Evolutionary conservation across 2,797 vertebrate species (phyloP), one percentile per base, ranked within the genome.

Genomic region (Thripadectes ignobilis): DNA sequence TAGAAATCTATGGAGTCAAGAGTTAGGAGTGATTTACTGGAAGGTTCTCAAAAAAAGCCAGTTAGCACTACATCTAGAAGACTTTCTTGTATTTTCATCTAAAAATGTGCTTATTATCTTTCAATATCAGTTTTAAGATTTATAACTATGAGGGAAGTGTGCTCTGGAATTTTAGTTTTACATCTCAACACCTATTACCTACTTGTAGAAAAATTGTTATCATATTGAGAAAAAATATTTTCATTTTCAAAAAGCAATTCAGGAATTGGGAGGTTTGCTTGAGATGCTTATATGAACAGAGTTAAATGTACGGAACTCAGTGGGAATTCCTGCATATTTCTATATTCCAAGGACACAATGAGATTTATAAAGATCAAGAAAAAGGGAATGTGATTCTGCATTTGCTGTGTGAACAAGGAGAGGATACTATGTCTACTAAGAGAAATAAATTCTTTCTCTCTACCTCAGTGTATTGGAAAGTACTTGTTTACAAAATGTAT

Each of bases 351-450:
- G 68, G 87, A 80, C 87, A 92, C 10, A 19, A 54, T 73, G 65
- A 49, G 80, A 92, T 89, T 96, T 91, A 80, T 29, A 88, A 93
- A 91, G 54, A 68, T 76, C 57, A 92, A 20, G 71, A 85, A 61
- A 73, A 75, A 24, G 5, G 30, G 41, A 85, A 62, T 14, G 19
- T 39, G 54, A 86, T 88, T 90, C 83, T 92, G 46, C 20, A 90
- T 62, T 88, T 81, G 22, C 46, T 74, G 55, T 69, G 46, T 62
- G 58, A 95, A 65, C 32, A 81, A 81, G 4, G 23, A 41, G 16
- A 77, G 14, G 24, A 81, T 34, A 85, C 10, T 72, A 1, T 49
- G 80, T 17, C 49, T 61, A 51, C 38, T 63, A 85, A 71, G 30
- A 38, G 34, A 92, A 95, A 74, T 63, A 90, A 61, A 51, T 45